phyloP scores from a whole-genome alignment of 2,797 vertebrate genomes.

The Phrynocephalus guinanensis region DNA sequence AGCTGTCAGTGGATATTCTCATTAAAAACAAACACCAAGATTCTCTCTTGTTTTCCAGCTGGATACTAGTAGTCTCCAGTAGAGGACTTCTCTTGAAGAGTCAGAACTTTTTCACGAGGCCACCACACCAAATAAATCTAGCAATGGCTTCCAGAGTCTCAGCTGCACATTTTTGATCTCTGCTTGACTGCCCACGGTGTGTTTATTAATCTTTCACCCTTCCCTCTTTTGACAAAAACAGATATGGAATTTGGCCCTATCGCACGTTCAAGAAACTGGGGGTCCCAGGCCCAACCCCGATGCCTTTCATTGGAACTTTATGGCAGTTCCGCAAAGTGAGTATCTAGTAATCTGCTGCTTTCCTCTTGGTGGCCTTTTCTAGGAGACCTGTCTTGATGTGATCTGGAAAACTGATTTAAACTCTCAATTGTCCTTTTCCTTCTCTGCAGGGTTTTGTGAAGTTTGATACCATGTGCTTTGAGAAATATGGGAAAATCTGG shows the following conservation, averaged over 20 bases:
- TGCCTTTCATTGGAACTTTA: slow-evolving; percentile 76
- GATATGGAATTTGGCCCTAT: slow-evolving; percentile 76
- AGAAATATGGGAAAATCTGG: slow-evolving; percentile 68
- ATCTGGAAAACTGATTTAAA: background rate
- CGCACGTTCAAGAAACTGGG: slow-evolving; percentile 80
- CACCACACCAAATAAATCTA: no score
- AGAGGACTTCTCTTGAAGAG: no score
- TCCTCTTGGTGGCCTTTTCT: background rate
- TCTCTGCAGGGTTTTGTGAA: slow-evolving; percentile 58
- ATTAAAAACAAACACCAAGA: no score
- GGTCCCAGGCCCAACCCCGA: slow-evolving; percentile 76
- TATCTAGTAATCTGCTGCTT: background rate
- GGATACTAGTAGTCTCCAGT: no score
- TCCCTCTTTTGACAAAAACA: slow-evolving; percentile 49
- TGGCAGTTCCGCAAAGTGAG: slow-evolving; percentile 71
- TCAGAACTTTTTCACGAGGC: no score
- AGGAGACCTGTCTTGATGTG: background rate
- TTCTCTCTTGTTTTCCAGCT: no score
- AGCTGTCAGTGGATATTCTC: no score
- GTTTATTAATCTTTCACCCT: no score
- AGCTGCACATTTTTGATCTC: no score
- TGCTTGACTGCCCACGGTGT: no score
- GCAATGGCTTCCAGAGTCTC: no score
- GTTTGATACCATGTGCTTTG: slow-evolving; percentile 36
- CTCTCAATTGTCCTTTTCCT: background rate